Evolutionary conservation across 2,888 invertebrate genomes (phyloP).

Genomic region (Cryptophagus acutangulus): DNA sequence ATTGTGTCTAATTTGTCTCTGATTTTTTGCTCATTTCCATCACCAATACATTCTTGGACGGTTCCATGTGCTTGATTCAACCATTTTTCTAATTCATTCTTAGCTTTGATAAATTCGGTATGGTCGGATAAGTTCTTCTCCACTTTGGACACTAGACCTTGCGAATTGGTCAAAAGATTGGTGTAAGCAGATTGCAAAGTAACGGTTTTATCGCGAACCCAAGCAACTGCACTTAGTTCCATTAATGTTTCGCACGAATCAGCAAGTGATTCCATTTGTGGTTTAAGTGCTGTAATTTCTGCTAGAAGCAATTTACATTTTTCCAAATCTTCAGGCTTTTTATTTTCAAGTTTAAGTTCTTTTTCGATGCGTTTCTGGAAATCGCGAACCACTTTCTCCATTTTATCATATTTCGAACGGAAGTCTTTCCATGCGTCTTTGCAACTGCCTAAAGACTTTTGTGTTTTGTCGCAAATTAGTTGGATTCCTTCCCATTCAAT

Average conservation of each 20-base stretch:
- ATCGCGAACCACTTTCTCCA: conserved; percentile 70
- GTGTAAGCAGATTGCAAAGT: conserved; percentile 79
- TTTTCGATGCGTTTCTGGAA: conserved; percentile 61
- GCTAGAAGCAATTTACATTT: conserved; percentile 69
- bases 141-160: conserved; percentile 77
- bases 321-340: conserved; percentile 72
- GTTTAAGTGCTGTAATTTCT: conserved; percentile 72
- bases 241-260: conserved; percentile 82
- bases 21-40: conserved; percentile 71
- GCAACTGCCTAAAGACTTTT: conserved; percentile 69
- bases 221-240: conserved; percentile 79
- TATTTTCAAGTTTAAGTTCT: conserved; percentile 62
- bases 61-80: conserved; percentile 73
- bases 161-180: conserved; percentile 69
- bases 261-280: conserved; percentile 75
- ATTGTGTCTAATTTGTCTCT: conserved; percentile 78
- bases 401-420: conserved; percentile 64
- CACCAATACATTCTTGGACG: conserved; percentile 76
- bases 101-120: conserved; percentile 83
- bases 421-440: conserved; percentile 78
- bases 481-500: conserved; percentile 79
- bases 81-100: conserved; percentile 80
- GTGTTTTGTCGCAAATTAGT: conserved; percentile 70
- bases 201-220: conserved; percentile 82
- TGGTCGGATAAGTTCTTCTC: conserved; percentile 89